Evolutionary conservation across 35 echinoderm and acorn worm species (phyloP).

Genomic region (Anneissia japonica): DNA sequence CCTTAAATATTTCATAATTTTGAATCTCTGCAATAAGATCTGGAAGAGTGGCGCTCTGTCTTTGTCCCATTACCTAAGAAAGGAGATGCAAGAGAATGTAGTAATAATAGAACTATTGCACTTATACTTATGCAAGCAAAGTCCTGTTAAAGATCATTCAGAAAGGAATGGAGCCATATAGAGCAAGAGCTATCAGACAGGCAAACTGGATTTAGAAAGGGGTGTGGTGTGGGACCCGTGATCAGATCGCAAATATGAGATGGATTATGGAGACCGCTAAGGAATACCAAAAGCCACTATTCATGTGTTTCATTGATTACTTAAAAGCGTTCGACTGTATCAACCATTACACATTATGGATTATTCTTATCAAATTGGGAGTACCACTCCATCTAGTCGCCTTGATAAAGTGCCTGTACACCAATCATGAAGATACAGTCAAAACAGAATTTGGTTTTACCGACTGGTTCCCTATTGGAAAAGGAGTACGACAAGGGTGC

Average conservation of each 20-base stretch:
- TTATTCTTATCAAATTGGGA: not conserved
- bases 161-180: constrained; percentile 9
- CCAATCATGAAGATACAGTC: not conserved
- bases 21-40: constrained; percentile 32
- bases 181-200: not conserved
- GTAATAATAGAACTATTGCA: constrained; percentile 22
- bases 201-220: too few relatives aligned
- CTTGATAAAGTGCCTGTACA: not conserved
- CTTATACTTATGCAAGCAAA: constrained; percentile 1
- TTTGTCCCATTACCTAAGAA: constrained; percentile 2
- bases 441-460: not conserved
- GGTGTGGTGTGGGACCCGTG: not conserved
- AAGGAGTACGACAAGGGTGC: not conserved
- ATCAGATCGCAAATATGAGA: not conserved
- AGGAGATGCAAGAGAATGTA: constrained; percentile 15
- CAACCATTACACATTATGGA: not conserved
- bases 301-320: constrained; percentile 21
- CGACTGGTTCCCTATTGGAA: not conserved
- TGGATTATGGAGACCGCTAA: constrained; percentile 22
- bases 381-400: not conserved
- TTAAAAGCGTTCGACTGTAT: not conserved
- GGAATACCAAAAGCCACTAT: constrained; percentile 15
- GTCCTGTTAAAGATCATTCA: constrained; percentile 9
- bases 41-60: constrained; percentile 2
- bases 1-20: too few relatives aligned